phyloP scores from a whole-genome alignment of 2,797 vertebrate genomes.

The Siniperca scherzeri region DNA sequence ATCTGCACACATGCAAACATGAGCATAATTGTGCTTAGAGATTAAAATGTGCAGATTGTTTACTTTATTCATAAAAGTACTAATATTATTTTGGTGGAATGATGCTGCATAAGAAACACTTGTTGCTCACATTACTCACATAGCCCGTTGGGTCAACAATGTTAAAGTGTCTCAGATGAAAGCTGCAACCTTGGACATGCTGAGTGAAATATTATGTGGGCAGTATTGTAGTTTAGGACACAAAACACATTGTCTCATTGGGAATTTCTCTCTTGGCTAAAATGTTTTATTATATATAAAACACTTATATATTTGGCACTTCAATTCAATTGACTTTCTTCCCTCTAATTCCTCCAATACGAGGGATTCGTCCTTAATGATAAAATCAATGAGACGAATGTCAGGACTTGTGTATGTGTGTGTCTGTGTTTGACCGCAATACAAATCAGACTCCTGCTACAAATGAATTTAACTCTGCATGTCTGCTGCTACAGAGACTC shows the following conservation, averaged over 20 bases:
- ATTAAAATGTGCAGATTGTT: background rate
- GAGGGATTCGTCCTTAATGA: conserved; percentile 9
- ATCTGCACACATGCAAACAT: background rate
- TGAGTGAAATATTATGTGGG: conserved; percentile 15
- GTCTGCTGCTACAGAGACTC: background rate
- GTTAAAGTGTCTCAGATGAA: conserved; percentile 7
- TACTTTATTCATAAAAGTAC: background rate
- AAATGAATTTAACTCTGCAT: background rate
- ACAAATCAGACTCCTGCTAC: background rate
- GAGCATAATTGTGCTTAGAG: background rate
- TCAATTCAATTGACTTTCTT: conserved; percentile 10
- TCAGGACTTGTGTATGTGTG: background rate
- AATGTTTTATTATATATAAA: background rate
- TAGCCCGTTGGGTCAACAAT: background rate
- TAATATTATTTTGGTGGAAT: background rate
- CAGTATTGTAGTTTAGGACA: background rate
- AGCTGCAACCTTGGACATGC: conserved; percentile 5
- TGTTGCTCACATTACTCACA: background rate
- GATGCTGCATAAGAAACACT: background rate
- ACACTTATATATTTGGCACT: too few species aligned
- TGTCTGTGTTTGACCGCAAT: conserved; percentile 9
- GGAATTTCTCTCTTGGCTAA: background rate
- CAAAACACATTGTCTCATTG: conserved; percentile 4
- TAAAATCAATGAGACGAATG: conserved; percentile 32
- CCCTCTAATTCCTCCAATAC: background rate